Percentiles rank a stretch among this genome's conserved stretches.
These are phyloP conservation scores for Heteronetta atricapilla DNA, from an alignment of 2,113 vertebrate species.

Conservation along the genomic window DNA sequence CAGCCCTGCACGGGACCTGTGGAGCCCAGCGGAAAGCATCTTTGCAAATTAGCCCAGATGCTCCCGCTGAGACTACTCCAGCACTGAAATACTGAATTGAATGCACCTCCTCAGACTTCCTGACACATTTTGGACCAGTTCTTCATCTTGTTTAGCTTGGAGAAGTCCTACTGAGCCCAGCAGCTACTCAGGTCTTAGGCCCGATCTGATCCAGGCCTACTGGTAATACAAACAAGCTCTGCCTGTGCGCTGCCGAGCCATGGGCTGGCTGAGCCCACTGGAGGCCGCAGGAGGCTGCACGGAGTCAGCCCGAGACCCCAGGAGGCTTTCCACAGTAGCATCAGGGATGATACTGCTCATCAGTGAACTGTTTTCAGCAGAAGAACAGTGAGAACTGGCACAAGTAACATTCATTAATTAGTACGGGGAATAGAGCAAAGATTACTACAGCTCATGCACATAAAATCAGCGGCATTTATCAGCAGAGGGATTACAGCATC, in stretches of 20 bases:
- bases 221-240: background rate
- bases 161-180: background rate
- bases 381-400: slow-evolving; percentile 17
- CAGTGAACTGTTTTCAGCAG: background rate
- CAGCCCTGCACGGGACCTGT: background rate
- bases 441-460: slow-evolving; percentile 37
- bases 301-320: background rate
- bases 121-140: background rate
- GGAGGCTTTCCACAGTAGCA: slow-evolving; percentile 12
- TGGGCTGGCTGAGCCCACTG: background rate
- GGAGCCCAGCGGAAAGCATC: background rate
- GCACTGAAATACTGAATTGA: background rate
- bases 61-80: background rate
- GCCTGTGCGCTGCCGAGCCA: background rate
- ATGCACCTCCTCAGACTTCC: background rate
- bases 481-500: slow-evolving; percentile 4
- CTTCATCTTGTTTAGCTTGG: background rate
- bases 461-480: slow-evolving; percentile 40
- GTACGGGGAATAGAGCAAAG: background rate
- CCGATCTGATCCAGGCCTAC: background rate
- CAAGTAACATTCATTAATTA: slow-evolving; percentile 7
- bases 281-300: background rate
- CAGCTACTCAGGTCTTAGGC: slow-evolving; percentile 1
- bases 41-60: background rate
- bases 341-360: background rate